phyloP scores from a whole-genome alignment of 2,888 invertebrate species.

The Mantis religiosa region DNA sequence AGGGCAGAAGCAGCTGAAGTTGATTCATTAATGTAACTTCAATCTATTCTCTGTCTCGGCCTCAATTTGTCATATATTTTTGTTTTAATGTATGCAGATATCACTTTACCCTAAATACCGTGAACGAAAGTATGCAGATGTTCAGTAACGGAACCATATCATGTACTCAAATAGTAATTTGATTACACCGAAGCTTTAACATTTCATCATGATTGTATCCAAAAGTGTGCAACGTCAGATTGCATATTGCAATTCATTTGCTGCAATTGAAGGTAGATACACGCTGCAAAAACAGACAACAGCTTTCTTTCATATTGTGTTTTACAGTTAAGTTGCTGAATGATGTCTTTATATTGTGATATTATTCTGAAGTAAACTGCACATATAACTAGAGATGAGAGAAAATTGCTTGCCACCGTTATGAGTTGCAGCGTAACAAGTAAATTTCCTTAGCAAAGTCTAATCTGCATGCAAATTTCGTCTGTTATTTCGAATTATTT shows the following conservation, averaged over 20 bases:
- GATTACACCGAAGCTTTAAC: neutral
- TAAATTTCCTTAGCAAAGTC: neutral
- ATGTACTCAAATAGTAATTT: neutral
- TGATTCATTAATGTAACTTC: no score
- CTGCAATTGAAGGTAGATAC: neutral
- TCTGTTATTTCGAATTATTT: neutral
- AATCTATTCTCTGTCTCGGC: no score
- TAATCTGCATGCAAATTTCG: neutral
- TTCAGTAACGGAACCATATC: no score
- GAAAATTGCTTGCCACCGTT: neutral
- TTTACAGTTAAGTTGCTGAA: neutral
- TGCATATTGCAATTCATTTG: neutral
- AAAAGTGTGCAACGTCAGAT: neutral
- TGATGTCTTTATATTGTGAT: neutral
- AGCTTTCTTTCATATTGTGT: neutral
- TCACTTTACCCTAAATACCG: no score
- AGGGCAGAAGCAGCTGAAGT: no score
- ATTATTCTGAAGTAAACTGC: neutral
- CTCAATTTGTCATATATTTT: no score
- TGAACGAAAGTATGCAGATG: no score
- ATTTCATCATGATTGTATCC: neutral
- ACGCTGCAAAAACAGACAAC: neutral
- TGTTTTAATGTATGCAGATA: no score
- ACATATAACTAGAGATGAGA: neutral
- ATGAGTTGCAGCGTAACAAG: neutral